These are phyloP conservation scores for Pollenia angustigena DNA, from an alignment of 2,888 invertebrate species.

Conservation along the genomic window DNA sequence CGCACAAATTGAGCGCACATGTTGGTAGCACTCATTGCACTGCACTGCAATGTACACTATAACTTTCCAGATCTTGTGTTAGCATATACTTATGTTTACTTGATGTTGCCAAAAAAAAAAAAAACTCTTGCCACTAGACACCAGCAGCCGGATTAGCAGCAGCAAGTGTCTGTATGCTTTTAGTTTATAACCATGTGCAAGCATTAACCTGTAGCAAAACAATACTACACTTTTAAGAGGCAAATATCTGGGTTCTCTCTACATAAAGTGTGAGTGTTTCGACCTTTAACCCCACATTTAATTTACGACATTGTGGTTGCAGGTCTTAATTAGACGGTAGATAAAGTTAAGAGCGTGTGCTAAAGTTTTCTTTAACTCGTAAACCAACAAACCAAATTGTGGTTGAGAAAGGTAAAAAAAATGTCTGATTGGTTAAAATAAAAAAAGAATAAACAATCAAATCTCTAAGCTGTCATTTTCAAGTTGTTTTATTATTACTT, in stretches of 20 bases:
- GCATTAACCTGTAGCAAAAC: constrained; percentile 25
- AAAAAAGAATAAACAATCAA: constrained; percentile 51
- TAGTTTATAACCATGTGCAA: constrained; percentile 23
- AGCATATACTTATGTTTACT: not conserved
- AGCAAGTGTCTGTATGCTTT: constrained; percentile 38
- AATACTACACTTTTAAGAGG: constrained; percentile 31
- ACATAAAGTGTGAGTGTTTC: constrained; percentile 72
- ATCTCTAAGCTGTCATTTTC: constrained; percentile 59
- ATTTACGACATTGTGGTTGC: constrained; percentile 76
- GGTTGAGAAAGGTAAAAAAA: constrained; percentile 16
- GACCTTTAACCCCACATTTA: constrained; percentile 77
- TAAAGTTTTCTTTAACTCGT: constrained; percentile 34
- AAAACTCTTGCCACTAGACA: constrained; percentile 40
- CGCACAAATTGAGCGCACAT: constrained; percentile 75
- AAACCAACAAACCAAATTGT: constrained; percentile 36
- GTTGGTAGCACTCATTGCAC: constrained; percentile 65
- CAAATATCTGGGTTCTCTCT: constrained; percentile 4
- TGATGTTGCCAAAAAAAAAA: constrained; percentile 21
- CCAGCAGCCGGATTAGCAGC: constrained; percentile 22
- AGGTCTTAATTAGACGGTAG: constrained; percentile 77
- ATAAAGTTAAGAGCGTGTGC: constrained; percentile 72
- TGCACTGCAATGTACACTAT: not conserved
- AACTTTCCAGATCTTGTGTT: not conserved
- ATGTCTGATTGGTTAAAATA: constrained; percentile 29
- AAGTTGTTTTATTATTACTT: constrained; percentile 40